Conservation (phyloP, 92 coral and sea anemone genomes). For the Pocillopora grandis region DNA sequence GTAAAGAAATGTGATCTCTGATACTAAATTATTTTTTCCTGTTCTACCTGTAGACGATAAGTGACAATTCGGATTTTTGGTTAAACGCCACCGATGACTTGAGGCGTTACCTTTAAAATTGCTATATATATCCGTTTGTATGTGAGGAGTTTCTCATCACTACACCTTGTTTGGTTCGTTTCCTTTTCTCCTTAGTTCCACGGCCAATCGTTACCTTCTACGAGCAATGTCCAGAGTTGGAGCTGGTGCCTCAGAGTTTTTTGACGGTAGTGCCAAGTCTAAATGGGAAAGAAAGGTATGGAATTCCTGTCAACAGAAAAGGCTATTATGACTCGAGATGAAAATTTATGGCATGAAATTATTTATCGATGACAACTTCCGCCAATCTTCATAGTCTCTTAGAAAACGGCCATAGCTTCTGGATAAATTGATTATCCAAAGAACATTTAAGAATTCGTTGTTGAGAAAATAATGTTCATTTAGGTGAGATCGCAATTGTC, state of each 20-base stretch:
- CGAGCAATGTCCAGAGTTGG: constrained; percentile 90
- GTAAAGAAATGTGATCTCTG: background rate
- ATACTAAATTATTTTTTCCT: background rate
- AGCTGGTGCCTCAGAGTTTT: constrained; percentile 92
- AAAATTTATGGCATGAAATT: background rate
- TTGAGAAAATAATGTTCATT: background rate
- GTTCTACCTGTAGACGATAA: background rate
- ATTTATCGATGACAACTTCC: background rate
- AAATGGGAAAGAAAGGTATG: constrained; percentile 92
- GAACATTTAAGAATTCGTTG: no score
- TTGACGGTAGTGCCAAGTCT: constrained; percentile 84
- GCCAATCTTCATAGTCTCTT: no score
- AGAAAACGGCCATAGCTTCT: no score
- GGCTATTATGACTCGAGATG: background rate
- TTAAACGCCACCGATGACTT: no score
- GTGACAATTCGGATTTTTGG: no score
- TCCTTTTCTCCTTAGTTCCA: constrained; percentile 42
- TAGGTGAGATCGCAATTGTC: constrained; percentile 75
- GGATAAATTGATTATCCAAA: no score
- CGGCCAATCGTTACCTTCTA: constrained; percentile 89
- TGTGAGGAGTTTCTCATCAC: no score
- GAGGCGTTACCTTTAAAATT: no score
- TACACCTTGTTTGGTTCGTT: background rate
- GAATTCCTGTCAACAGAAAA: background rate
- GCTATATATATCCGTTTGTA: no score